Percentiles rank a stretch among this genome's conserved stretches.
Conservation (phyloP, 2,888 invertebrate species). For the Agrypnus murinus region DNA sequence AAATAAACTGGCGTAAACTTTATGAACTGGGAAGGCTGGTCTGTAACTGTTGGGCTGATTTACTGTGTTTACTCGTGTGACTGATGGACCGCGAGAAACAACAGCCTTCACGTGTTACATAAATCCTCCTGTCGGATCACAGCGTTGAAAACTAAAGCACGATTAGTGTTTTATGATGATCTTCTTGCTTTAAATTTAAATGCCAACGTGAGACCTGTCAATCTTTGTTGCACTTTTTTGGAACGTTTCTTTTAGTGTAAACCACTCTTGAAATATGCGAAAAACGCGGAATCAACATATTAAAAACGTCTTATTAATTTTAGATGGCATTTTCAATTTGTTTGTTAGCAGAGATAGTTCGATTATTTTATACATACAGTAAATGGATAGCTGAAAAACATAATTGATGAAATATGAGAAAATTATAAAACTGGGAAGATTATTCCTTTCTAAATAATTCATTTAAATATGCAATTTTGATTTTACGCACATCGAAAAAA, state of each 20-base stretch:
- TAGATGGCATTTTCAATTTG: no score
- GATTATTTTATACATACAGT: no score
- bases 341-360: no score
- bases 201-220: slow-evolving; percentile 48
- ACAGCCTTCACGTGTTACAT: slow-evolving; percentile 70
- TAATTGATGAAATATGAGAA: no score
- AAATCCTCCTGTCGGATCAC: slow-evolving; percentile 61
- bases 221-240: slow-evolving; percentile 45
- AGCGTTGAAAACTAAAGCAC: slow-evolving; percentile 55
- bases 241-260: slow-evolving; percentile 11
- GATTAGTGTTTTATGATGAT: slow-evolving; percentile 56
- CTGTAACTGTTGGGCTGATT: slow-evolving; percentile 65
- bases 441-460: no score
- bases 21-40: slow-evolving; percentile 68
- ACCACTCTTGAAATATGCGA: neutral
- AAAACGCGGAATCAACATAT: no score
- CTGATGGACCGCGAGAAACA: slow-evolving; percentile 70
- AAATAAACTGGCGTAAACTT: slow-evolving; percentile 67
- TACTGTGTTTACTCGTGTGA: slow-evolving; percentile 68
- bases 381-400: no score
- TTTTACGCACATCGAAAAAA: no score
- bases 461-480: no score
- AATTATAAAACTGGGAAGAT: no score
- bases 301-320: no score
- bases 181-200: slow-evolving; percentile 52